Percentiles rank a stretch among this genome's conserved stretches.
These are phyloP conservation scores for Plecotus auritus DNA, from an alignment of 2,113 vertebrate species.

Conservation along the genomic window DNA sequence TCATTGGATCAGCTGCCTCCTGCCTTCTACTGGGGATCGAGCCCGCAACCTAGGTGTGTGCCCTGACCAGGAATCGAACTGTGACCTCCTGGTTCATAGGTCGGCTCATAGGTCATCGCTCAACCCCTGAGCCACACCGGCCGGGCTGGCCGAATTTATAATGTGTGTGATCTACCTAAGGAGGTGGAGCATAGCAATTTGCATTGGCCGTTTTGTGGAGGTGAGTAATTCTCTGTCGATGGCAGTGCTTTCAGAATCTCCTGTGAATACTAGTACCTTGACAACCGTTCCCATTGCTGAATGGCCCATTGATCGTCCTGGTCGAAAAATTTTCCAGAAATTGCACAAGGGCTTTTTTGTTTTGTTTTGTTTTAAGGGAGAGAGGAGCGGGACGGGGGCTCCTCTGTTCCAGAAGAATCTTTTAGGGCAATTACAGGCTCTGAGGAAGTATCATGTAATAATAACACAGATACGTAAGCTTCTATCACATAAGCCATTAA, in stretches of 20 bases:
- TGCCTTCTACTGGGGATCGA: too few relatives aligned
- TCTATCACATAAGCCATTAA: slow-evolving; percentile 26
- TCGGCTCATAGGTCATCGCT: too few relatives aligned
- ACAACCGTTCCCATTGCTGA: not conserved
- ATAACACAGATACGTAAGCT: slow-evolving; percentile 33
- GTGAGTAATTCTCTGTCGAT: not conserved
- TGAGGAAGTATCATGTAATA: slow-evolving; percentile 12
- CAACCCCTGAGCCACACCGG: too few relatives aligned
- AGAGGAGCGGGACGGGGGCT: not conserved
- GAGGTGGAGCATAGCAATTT: not conserved
- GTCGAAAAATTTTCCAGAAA: slow-evolving; percentile 29
- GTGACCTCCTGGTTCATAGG: too few relatives aligned
- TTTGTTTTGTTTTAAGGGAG: not conserved
- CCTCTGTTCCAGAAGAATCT: slow-evolving; percentile 2
- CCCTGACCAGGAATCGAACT: too few relatives aligned
- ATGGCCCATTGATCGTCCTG: not conserved
- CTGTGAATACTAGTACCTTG: not conserved
- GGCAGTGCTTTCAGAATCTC: not conserved
- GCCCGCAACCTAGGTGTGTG: too few relatives aligned
- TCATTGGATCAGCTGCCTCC: too few relatives aligned
- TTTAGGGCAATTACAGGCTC: slow-evolving; percentile 43
- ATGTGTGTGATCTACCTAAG: not conserved
- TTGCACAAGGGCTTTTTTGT: not conserved
- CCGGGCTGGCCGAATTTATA: not conserved
- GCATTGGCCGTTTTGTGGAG: not conserved